Conservation (phyloP, 2,888 invertebrate species). For the Coleophora flavipennella region DNA sequence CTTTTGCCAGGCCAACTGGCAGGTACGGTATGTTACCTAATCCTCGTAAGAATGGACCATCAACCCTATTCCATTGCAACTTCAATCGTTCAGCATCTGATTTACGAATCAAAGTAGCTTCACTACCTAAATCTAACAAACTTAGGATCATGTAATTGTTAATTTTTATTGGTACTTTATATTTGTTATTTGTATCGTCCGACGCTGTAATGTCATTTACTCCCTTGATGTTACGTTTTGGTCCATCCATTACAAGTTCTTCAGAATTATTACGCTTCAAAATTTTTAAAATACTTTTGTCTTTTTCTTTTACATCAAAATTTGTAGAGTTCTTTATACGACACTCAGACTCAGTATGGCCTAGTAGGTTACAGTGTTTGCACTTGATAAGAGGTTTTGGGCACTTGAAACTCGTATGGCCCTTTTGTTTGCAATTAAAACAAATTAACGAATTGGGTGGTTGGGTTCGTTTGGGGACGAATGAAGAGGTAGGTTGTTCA, state of each 20-base stretch:
- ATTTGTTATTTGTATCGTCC: neutral
- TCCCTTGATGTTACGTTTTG: no score
- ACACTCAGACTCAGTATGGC: neutral
- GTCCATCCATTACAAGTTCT: no score
- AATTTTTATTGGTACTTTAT: neutral
- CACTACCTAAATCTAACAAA: neutral
- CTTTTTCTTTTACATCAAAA: neutral
- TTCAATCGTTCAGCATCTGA: neutral
- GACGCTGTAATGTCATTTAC: no score
- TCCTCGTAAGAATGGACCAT: neutral
- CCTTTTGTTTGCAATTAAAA: conserved; percentile 7
- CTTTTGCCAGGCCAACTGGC: neutral
- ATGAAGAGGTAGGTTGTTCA: neutral
- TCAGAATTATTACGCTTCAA: neutral
- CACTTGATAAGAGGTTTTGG: conserved; percentile 2
- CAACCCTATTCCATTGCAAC: neutral
- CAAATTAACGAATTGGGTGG: neutral
- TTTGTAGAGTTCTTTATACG: neutral
- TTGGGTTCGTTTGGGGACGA: neutral
- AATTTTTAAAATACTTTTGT: neutral
- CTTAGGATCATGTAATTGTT: neutral
- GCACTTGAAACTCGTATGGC: conserved; percentile 6
- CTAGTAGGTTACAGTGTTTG: neutral
- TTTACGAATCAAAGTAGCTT: neutral
- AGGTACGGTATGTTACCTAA: neutral